Conservation (phyloP, 2,888 invertebrate species). For the Choreutis nemorana region DNA sequence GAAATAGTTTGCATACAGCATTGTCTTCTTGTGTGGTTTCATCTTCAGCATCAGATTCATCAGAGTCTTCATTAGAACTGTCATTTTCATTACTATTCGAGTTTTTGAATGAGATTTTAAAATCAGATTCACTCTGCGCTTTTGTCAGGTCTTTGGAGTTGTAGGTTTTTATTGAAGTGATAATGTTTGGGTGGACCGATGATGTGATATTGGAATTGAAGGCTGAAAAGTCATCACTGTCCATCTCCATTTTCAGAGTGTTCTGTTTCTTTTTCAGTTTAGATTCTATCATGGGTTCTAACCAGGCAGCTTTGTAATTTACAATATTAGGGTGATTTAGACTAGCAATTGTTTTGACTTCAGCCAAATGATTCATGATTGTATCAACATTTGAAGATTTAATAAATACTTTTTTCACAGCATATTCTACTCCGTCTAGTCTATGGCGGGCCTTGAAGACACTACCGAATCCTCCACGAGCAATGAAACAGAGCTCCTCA, state of each 20-base stretch:
- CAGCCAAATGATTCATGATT: slow-evolving; percentile 72
- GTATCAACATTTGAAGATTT: slow-evolving; percentile 70
- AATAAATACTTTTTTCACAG: slow-evolving; percentile 79
- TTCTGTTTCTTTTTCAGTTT: slow-evolving; percentile 39
- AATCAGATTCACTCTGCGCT: slow-evolving; percentile 42
- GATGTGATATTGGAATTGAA: slow-evolving; percentile 28
- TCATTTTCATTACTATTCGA: slow-evolving; percentile 35
- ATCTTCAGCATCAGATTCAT: slow-evolving; percentile 36
- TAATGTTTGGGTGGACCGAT: slow-evolving; percentile 40
- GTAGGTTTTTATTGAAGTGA: slow-evolving; percentile 55
- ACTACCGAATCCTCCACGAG: slow-evolving; percentile 78
- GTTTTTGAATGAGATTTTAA: slow-evolving; percentile 45
- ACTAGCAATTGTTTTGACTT: slow-evolving; percentile 82
- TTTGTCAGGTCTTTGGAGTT: slow-evolving; percentile 48
- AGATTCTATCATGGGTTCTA: slow-evolving; percentile 71
- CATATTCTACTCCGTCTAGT: slow-evolving; percentile 79
- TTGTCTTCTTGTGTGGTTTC: slow-evolving; percentile 25
- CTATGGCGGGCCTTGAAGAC: slow-evolving; percentile 79
- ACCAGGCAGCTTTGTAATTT: slow-evolving; percentile 85
- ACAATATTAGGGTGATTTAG: slow-evolving; percentile 83
- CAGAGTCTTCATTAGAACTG: slow-evolving; percentile 23
- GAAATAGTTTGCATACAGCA: slow-evolving; percentile 37
- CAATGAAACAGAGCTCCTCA: slow-evolving; percentile 73
- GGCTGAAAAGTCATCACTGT: slow-evolving; percentile 35
- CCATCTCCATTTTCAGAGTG: slow-evolving; percentile 37